Conservation (phyloP, 2,113 vertebrate species). For the Hemicordylus capensis region DNA sequence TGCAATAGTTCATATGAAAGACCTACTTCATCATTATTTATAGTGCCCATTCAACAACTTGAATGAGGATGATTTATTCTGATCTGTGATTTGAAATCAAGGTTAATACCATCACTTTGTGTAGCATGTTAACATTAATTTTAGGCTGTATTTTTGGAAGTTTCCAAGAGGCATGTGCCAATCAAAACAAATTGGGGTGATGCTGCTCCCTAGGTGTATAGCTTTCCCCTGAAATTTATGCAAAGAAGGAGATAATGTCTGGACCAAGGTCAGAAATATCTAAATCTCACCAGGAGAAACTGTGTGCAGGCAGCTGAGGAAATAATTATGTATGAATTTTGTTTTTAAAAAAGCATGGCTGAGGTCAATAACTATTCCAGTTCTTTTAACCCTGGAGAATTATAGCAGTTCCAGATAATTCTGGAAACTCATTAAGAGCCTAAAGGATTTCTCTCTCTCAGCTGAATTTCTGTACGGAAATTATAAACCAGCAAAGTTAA, state of each 20-base stretch:
- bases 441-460: slow-evolving; percentile 58
- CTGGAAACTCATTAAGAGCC: slow-evolving; percentile 72
- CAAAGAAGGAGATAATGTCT: slow-evolving; percentile 66
- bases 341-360: slow-evolving; percentile 9
- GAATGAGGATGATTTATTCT: not conserved
- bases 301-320: slow-evolving; percentile 56
- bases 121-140: slow-evolving; percentile 47
- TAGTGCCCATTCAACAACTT: not conserved
- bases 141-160: slow-evolving; percentile 50
- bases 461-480: slow-evolving; percentile 63
- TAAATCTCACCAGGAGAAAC: slow-evolving; percentile 63
- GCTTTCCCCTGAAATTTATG: slow-evolving; percentile 71
- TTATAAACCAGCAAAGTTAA: slow-evolving; percentile 49
- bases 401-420: slow-evolving; percentile 57
- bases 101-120: slow-evolving; percentile 25
- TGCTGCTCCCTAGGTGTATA: slow-evolving; percentile 54
- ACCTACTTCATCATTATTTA: not conserved
- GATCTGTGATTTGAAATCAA: not conserved
- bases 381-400: slow-evolving; percentile 70
- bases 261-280: slow-evolving; percentile 67
- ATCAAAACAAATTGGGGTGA: slow-evolving; percentile 66
- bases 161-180: slow-evolving; percentile 61
- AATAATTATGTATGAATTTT: slow-evolving; percentile 69
- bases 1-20: not conserved
- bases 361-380: slow-evolving; percentile 71